phyloP scores from a whole-genome alignment of 2,113 vertebrate species.

The Pterocles burchelli region DNA sequence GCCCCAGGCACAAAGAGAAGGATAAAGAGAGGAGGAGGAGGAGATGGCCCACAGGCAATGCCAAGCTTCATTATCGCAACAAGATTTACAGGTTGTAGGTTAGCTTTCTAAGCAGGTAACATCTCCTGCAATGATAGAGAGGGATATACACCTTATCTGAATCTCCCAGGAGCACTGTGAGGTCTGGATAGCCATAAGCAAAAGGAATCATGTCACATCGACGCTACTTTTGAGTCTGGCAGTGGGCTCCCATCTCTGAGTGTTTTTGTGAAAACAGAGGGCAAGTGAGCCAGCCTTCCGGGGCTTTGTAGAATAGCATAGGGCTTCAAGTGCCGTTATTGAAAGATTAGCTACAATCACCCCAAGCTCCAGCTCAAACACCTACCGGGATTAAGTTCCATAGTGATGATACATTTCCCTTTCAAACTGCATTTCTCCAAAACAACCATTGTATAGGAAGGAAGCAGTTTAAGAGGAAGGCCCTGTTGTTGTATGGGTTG shows the following conservation, averaged over 20 bases:
- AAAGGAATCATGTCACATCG: background rate
- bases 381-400: background rate
- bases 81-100: slow-evolving; percentile 47
- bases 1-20: slow-evolving; percentile 21
- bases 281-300: background rate
- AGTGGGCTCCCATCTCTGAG: background rate
- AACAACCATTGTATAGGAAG: background rate
- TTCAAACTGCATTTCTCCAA: background rate
- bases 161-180: background rate
- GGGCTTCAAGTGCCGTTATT: background rate
- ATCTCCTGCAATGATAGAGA: background rate
- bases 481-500: background rate
- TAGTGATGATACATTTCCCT: background rate
- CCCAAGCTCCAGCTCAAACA: background rate
- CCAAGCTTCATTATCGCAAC: slow-evolving; percentile 41
- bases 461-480: background rate
- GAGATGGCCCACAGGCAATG: background rate
- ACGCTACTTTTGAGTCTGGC: background rate
- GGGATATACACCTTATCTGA: background rate
- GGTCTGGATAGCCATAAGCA: background rate
- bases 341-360: background rate
- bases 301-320: background rate
- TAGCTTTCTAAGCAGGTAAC: slow-evolving; percentile 27
- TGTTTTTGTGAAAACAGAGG: slow-evolving; percentile 2
- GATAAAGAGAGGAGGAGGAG: slow-evolving; percentile 21